A percentile compares a stretch with the other conserved stretches of the same genome.
Conservation (phyloP, 2,797 vertebrate genomes). For the Nasua narica region DNA sequence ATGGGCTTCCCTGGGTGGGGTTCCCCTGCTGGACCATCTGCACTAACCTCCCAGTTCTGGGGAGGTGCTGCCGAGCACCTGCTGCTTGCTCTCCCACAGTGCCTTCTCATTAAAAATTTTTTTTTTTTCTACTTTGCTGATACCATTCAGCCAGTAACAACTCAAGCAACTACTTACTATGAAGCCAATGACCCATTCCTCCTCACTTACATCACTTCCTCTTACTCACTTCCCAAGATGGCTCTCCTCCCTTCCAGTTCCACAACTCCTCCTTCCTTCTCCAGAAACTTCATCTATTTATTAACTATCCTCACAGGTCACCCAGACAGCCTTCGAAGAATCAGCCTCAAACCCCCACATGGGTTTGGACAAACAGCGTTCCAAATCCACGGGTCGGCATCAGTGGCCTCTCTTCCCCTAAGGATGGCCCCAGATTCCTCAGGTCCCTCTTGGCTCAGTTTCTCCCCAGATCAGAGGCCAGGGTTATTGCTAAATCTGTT, state of each 20-base stretch:
- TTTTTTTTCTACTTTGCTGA: not conserved
- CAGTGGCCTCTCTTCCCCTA: not conserved
- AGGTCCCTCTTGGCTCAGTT: not conserved
- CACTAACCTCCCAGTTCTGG: not conserved
- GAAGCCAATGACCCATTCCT: conserved; percentile 27
- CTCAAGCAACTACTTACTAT: not conserved
- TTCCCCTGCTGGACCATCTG: not conserved
- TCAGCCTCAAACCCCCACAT: not conserved
- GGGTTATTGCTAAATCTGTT: not conserved
- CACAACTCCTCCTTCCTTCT: conserved; percentile 59
- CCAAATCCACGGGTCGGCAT: not conserved
- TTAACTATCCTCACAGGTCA: not conserved
- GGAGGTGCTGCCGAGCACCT: not conserved
- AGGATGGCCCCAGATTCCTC: not conserved
- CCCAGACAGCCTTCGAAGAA: not conserved
- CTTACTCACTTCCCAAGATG: conserved; percentile 81
- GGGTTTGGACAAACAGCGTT: not conserved
- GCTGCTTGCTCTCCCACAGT: not conserved
- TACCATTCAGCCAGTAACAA: not conserved
- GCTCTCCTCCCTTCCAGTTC: conserved; percentile 64
- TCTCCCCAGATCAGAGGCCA: not conserved
- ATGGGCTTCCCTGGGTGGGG: not conserved
- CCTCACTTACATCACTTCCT: conserved; percentile 80
- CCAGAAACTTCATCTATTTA: conserved; percentile 34
- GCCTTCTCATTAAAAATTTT: not conserved